Evolutionary conservation across 1,140 invertebrate species (phyloP).

Genomic region (Leptestheria dahalacensis): DNA sequence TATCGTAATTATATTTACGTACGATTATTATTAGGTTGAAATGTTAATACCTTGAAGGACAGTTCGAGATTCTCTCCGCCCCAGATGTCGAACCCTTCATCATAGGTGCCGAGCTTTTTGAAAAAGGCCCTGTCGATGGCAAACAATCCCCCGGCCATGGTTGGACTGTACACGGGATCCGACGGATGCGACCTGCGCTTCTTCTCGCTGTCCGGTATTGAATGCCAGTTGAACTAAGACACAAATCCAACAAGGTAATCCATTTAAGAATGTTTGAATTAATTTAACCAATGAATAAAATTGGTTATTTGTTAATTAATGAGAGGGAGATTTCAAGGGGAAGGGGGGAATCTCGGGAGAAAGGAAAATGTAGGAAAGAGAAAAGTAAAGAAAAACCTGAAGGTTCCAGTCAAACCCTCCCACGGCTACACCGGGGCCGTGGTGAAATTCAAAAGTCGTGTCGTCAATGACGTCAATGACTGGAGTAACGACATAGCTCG

Average conservation of each 20-base stretch:
- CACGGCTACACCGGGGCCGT: conserved; percentile 84
- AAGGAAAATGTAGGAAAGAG: conserved; percentile 1
- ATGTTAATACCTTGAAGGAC: conserved; percentile 97
- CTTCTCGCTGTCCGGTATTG: conserved; percentile 88
- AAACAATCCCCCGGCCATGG: conserved; percentile 98
- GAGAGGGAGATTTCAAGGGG: too few species aligned
- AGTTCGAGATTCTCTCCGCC: conserved; percentile 98
- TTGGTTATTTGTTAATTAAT: not conserved
- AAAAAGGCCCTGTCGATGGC: conserved; percentile 94
- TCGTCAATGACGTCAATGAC: conserved; percentile 98
- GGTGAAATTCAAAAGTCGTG: conserved; percentile 45
- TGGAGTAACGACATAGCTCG: conserved; percentile 85
- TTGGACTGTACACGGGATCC: conserved; percentile 82
- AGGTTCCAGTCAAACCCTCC: conserved; percentile 96
- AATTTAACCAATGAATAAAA: not conserved
- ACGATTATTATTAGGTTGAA: too few species aligned
- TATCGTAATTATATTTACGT: too few species aligned
- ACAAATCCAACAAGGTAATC: not conserved
- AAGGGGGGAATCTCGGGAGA: too few species aligned
- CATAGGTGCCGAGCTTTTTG: conserved; percentile 91
- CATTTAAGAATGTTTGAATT: conserved; percentile 2
- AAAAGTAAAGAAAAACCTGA: conserved; percentile 62
- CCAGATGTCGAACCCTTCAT: conserved; percentile 99
- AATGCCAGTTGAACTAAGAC: conserved; percentile 49
- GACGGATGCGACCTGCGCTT: conserved; percentile 56